phyloP scores from a whole-genome alignment of 2,113 vertebrate genomes.

The Choloepus hoffmanni region DNA sequence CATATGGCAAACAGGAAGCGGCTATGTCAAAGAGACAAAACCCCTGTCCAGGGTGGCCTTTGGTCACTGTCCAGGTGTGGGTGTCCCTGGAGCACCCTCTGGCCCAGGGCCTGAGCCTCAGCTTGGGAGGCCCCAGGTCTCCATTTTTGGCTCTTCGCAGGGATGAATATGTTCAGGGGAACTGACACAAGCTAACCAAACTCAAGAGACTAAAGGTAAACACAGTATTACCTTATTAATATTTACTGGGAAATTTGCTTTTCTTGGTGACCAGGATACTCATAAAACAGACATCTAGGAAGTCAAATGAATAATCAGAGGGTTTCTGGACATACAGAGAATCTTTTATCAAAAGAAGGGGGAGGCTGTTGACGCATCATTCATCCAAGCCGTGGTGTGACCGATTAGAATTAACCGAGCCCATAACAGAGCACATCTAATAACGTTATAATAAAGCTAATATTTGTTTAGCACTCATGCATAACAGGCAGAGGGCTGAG shows the following conservation, averaged over 20 bases:
- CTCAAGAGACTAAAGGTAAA: not conserved
- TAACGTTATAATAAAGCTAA: not conserved
- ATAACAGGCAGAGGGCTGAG: not conserved
- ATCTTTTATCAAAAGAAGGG: not conserved
- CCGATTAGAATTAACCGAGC: not conserved
- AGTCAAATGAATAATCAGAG: not conserved
- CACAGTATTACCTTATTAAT: not conserved
- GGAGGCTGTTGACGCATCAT: not conserved
- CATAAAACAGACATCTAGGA: not conserved
- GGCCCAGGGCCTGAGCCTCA: not conserved
- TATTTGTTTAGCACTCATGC: not conserved
- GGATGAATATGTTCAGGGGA: not conserved
- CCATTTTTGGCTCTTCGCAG: not conserved
- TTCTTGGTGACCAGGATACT: not conserved
- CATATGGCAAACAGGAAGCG: not conserved
- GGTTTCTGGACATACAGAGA: not conserved
- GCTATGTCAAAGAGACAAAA: not conserved
- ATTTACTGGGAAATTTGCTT: not conserved
- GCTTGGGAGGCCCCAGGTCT: not conserved
- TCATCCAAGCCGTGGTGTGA: not conserved
- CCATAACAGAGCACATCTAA: not conserved
- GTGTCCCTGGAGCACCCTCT: accelerated
- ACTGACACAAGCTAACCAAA: not conserved
- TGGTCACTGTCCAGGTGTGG: not conserved
- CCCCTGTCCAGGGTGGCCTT: accelerated